Conservation (phyloP, 2,888 invertebrate genomes). For the Pyrgus malvae region DNA sequence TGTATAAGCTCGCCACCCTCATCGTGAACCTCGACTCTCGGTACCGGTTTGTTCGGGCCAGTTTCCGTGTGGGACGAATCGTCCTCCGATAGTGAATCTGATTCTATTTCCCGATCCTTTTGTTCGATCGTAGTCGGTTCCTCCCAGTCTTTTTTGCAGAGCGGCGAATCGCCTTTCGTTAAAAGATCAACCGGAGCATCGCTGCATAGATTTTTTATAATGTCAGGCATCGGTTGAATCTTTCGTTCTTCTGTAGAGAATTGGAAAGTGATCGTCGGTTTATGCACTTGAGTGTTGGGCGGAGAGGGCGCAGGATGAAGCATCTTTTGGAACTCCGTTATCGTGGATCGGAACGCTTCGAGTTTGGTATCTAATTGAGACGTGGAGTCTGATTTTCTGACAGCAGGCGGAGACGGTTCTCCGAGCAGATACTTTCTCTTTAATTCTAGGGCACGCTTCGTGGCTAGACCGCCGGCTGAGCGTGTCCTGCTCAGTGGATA, state of each 20-base stretch:
- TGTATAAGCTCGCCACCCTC: constrained; percentile 86
- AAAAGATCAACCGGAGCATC: constrained; percentile 68
- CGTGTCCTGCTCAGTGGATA: constrained; percentile 91
- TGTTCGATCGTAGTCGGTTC: constrained; percentile 71
- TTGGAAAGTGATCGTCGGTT: constrained; percentile 54
- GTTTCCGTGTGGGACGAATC: constrained; percentile 66
- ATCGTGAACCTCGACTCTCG: constrained; percentile 88
- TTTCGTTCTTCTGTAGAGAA: constrained; percentile 64
- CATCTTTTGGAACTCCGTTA: constrained; percentile 93
- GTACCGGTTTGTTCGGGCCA: constrained; percentile 77
- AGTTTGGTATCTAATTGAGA: constrained; percentile 92
- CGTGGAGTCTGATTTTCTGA: constrained; percentile 91
- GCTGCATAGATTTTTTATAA: constrained; percentile 75
- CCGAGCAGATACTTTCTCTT: constrained; percentile 93
- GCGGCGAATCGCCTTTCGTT: constrained; percentile 57
- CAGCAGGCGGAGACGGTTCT: constrained; percentile 85
- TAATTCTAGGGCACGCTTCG: constrained; percentile 92
- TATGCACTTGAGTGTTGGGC: constrained; percentile 37
- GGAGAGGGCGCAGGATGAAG: constrained; percentile 87
- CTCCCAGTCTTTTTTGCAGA: constrained; percentile 61
- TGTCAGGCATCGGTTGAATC: constrained; percentile 82
- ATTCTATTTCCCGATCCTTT: constrained; percentile 63
- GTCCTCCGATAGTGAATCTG: constrained; percentile 80
- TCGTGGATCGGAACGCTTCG: constrained; percentile 91
- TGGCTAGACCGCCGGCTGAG: constrained; percentile 93